phyloP scores from a whole-genome alignment of 2,113 vertebrate species.

The Antigone vipio region DNA sequence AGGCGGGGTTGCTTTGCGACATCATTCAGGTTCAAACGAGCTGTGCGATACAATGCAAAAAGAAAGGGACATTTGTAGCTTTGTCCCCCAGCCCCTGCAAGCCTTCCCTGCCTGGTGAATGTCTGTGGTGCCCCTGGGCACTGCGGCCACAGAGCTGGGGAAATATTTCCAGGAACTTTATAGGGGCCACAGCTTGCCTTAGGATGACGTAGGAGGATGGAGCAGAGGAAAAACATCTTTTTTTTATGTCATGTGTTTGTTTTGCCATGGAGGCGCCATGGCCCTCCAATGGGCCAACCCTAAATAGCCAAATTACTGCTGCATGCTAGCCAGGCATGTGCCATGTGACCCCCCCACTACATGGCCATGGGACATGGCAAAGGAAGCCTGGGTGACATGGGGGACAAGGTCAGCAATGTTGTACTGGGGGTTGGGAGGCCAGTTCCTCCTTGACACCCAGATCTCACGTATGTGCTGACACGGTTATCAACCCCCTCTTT shows the following conservation, averaged over 20 bases:
- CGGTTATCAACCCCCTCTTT: neutral
- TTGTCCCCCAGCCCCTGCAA: neutral
- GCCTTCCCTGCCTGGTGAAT: neutral
- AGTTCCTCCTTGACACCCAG: neutral
- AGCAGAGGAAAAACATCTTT: neutral
- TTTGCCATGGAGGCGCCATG: neutral
- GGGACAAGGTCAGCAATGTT: neutral
- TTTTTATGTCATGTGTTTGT: neutral
- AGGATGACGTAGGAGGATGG: accelerated
- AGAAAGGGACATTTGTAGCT: neutral
- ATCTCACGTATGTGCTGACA: neutral
- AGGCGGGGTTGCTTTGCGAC: constrained; percentile 81
- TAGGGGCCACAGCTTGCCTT: neutral
- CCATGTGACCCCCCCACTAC: neutral
- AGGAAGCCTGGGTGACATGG: neutral
- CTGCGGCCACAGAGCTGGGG: neutral
- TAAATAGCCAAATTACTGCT: neutral
- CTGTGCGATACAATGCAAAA: constrained; percentile 46
- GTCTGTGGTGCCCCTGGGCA: neutral
- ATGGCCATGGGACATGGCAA: neutral
- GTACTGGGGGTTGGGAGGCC: neutral
- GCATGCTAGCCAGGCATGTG: neutral
- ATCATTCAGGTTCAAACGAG: constrained; percentile 84
- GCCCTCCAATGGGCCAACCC: neutral
- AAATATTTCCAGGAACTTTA: neutral